phyloP scores from a whole-genome alignment of 2,797 vertebrate genomes.

The Tokudaia tokunoshimensis region DNA sequence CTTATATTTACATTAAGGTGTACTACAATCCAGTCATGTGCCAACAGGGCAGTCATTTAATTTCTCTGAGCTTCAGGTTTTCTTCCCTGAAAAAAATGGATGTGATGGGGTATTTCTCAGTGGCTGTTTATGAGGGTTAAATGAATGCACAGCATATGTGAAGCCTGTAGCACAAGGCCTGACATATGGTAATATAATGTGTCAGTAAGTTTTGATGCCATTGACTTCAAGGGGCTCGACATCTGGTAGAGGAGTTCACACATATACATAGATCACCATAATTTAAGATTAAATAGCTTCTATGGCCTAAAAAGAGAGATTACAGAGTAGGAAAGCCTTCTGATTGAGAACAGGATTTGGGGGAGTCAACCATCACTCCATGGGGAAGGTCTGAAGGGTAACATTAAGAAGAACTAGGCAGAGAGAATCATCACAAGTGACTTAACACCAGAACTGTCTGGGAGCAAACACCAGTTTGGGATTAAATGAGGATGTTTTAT shows the following conservation, averaged over 20 bases:
- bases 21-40: not conserved
- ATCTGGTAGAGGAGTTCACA: conserved; percentile 67
- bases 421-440: not conserved
- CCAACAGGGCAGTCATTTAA: not conserved
- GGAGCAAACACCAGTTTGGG: not conserved
- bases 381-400: not conserved
- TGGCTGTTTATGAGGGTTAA: conserved; percentile 25
- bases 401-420: conserved; percentile 21
- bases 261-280: conserved; percentile 32
- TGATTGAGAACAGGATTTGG: not conserved
- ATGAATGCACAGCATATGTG: conserved; percentile 1
- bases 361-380: not conserved
- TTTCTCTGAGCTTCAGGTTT: conserved; percentile 52
- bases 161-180: conserved; percentile 25
- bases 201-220: conserved; percentile 39
- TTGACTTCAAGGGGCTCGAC: conserved; percentile 53
- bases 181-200: not conserved
- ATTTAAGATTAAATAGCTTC: conserved; percentile 56
- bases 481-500: conserved; percentile 15
- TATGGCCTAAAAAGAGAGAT: conserved; percentile 15
- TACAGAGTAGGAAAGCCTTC: conserved; percentile 26
- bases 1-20: conserved; percentile 22
- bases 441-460: not conserved
- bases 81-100: conserved; percentile 35
- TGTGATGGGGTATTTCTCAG: not conserved